Percentiles rank a stretch among this genome's conserved stretches.
These are phyloP conservation scores for Chrysochloris asiatica DNA, from an alignment of 2,113 vertebrate species.

Conservation along the genomic window DNA sequence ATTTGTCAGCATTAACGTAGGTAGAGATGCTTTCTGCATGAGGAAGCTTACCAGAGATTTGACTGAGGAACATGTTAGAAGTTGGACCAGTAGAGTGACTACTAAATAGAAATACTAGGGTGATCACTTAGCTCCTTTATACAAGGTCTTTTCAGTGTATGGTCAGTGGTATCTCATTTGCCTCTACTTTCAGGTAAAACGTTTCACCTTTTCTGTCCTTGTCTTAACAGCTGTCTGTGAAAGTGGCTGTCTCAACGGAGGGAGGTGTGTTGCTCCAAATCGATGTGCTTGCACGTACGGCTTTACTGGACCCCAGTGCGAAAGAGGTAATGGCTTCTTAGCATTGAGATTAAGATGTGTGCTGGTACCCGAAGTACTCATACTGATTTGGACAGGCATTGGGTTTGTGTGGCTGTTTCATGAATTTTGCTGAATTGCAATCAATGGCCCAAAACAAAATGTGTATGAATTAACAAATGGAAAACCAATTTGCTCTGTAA, in stretches of 20 bases:
- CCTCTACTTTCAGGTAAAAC: not conserved
- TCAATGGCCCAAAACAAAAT: no score
- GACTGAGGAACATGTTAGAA: not conserved
- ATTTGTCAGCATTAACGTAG: not conserved
- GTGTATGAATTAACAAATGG: no score
- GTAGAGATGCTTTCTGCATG: not conserved
- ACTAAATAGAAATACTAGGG: not conserved
- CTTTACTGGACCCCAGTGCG: constrained; percentile 98
- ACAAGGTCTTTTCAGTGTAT: not conserved
- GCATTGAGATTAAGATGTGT: not conserved
- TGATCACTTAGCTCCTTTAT: not conserved
- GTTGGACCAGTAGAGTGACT: not conserved
- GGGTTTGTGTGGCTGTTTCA: not conserved
- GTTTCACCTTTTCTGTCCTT: constrained; percentile 58
- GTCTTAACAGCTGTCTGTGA: constrained; percentile 94
- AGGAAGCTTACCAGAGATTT: not conserved
- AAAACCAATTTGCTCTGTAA: no score
- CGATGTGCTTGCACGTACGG: constrained; percentile 97
- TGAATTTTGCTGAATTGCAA: not conserved
- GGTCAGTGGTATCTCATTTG: not conserved
- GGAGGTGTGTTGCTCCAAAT: constrained; percentile 96
- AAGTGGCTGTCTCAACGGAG: constrained; percentile 95
- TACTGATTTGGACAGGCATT: not conserved
- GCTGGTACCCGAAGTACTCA: not conserved
- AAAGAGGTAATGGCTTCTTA: constrained; percentile 92